These are phyloP conservation scores for Oxyteleia sp. DNA, from an alignment of 2,888 invertebrate species.

Conservation along the genomic window DNA sequence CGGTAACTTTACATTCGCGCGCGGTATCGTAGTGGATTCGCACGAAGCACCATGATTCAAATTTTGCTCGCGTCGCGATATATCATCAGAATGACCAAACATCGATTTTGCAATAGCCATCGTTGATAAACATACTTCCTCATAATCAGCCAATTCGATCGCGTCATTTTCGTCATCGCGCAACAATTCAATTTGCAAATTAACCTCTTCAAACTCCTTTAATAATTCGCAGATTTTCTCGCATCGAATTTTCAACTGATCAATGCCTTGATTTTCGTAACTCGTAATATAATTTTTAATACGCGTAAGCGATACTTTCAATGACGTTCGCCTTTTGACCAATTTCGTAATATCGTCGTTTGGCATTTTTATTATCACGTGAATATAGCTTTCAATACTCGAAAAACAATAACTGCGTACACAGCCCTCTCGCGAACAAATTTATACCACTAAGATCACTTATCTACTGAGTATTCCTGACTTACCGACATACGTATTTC, in stretches of 20 bases:
- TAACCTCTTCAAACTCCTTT: not conserved
- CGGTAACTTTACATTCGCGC: not conserved
- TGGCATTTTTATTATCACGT: not conserved
- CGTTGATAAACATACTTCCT: slow-evolving; percentile 1
- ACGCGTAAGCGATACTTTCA: slow-evolving; percentile 1
- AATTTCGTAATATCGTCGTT: not conserved
- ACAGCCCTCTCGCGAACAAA: too few relatives aligned
- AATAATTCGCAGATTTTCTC: not conserved
- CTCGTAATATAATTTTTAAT: not conserved
- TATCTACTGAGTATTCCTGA: not conserved
- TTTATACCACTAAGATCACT: too few relatives aligned
- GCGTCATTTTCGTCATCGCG: slow-evolving; percentile 1
- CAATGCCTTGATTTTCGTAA: not conserved
- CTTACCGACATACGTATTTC: slow-evolving; percentile 5
- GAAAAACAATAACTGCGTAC: not conserved
- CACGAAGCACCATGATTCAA: not conserved
- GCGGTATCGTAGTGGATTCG: not conserved
- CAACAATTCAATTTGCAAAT: not conserved
- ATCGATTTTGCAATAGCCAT: slow-evolving; percentile 1
- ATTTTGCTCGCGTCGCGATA: too few relatives aligned
- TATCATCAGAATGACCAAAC: too few relatives aligned
- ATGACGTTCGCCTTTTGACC: not conserved
- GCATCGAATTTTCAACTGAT: not conserved
- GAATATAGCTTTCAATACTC: not conserved
- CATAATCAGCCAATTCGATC: slow-evolving; percentile 3